Percentiles rank a stretch among this genome's conserved stretches.
Evolutionary conservation across 2,888 invertebrate species (phyloP).

Genomic region (Scaptomyza parva): DNA sequence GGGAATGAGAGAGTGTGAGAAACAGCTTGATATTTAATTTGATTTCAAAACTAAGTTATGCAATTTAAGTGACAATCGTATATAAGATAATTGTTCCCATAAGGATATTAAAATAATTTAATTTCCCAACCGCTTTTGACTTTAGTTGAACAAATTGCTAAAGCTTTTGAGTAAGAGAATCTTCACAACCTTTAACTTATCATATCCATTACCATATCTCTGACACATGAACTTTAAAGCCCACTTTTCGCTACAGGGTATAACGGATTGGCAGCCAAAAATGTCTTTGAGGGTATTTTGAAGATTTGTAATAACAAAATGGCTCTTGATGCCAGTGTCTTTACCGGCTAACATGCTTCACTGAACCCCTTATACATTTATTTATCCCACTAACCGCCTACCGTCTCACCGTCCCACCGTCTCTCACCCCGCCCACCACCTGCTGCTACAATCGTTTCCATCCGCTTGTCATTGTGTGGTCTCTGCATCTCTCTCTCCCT

Average conservation of each 20-base stretch:
- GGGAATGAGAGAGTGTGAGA: neutral
- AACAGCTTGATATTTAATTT: neutral
- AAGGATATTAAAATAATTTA: neutral
- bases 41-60: neutral
- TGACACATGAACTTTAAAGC: no score
- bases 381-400: neutral
- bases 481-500: neutral
- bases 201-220: no score
- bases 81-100: neutral
- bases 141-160: neutral
- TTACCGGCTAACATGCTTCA: slow-evolving; percentile 12
- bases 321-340: slow-evolving; percentile 45
- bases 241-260: slow-evolving; percentile 5
- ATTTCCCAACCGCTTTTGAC: neutral
- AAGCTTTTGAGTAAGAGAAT: no score
- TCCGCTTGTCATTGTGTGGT: slow-evolving; percentile 22
- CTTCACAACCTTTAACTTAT: no score
- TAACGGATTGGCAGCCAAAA: neutral
- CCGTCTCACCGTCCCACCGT: neutral
- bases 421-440: no score
- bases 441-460: neutral
- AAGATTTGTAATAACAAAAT: slow-evolving; percentile 77
- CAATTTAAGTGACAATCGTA: slow-evolving; percentile 4
- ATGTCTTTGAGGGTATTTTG: slow-evolving; percentile 38
- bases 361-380: slow-evolving; percentile 3